Percentiles rank a stretch among this genome's conserved stretches.
These are phyloP conservation scores for Strigamia crassipes DNA, from an alignment of 2,888 invertebrate species.

Conservation along the genomic window DNA sequence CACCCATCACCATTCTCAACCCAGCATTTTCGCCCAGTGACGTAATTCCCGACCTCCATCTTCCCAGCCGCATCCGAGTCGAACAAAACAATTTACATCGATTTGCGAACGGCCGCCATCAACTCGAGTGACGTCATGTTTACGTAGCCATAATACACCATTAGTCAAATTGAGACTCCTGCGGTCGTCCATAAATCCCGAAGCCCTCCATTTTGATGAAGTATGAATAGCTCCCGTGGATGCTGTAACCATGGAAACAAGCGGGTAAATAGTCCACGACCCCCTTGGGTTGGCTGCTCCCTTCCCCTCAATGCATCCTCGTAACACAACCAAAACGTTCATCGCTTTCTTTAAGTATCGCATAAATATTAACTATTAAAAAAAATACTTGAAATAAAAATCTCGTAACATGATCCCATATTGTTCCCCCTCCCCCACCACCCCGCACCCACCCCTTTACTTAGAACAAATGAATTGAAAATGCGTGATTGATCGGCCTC, in stretches of 20 bases:
- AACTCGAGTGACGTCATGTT: constrained; percentile 10
- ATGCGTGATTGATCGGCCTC: constrained; percentile 15
- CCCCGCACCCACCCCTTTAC: neutral
- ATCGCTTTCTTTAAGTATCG: neutral
- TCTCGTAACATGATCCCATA: neutral
- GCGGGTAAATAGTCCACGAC: constrained; percentile 38
- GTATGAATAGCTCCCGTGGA: constrained; percentile 40
- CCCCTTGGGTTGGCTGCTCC: constrained; percentile 31
- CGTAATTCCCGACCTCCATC: neutral
- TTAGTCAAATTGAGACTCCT: constrained; percentile 38
- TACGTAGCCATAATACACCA: constrained; percentile 27
- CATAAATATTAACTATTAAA: constrained; percentile 21
- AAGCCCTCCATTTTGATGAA: constrained; percentile 39
- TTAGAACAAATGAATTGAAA: neutral
- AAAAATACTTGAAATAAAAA: neutral
- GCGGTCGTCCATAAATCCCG: constrained; percentile 24
- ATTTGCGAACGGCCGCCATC: neutral
- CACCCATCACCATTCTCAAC: neutral
- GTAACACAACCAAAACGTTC: neutral
- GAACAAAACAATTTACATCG: neutral
- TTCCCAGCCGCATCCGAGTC: neutral
- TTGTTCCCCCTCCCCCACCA: neutral
- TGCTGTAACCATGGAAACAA: constrained; percentile 32
- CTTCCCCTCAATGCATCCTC: constrained; percentile 20
- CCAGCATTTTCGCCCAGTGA: neutral